Percentiles rank a stretch among this genome's conserved stretches.
Conservation (phyloP, 2,888 invertebrate species). For the Noctua janthe region DNA sequence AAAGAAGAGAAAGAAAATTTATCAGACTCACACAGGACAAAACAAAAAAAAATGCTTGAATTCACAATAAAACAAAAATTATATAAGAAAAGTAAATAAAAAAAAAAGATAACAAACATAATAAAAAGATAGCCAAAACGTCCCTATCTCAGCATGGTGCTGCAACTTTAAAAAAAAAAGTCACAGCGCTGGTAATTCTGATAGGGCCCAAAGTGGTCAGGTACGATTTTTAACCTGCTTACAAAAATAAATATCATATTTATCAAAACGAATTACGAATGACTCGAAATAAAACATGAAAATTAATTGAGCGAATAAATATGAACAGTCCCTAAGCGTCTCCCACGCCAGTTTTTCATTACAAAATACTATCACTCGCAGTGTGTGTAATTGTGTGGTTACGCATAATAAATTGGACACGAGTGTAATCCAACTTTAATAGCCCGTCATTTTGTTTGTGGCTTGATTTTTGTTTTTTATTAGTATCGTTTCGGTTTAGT, state of each 20-base stretch:
- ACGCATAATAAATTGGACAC: constrained; percentile 36
- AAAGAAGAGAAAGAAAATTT: no score
- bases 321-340: neutral
- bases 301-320: neutral
- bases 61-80: no score
- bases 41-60: no score
- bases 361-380: constrained; percentile 49
- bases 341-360: constrained; percentile 62
- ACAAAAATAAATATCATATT: neutral
- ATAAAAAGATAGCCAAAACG: no score
- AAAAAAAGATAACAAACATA: no score
- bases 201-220: no score
- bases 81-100: no score
- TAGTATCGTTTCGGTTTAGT: neutral
- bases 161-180: no score
- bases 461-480: constrained; percentile 2
- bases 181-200: no score
- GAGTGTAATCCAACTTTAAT: constrained; percentile 28
- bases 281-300: neutral
- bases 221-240: neutral
- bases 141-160: no score
- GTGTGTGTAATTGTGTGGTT: constrained; percentile 17
- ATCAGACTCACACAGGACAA: no score
- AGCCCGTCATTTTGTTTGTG: constrained; percentile 20
- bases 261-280: neutral